Percentiles rank a stretch among this genome's conserved stretches.
phyloP scores from a whole-genome alignment of 1,140 invertebrate genomes.

The Sitobion miscanthi region DNA sequence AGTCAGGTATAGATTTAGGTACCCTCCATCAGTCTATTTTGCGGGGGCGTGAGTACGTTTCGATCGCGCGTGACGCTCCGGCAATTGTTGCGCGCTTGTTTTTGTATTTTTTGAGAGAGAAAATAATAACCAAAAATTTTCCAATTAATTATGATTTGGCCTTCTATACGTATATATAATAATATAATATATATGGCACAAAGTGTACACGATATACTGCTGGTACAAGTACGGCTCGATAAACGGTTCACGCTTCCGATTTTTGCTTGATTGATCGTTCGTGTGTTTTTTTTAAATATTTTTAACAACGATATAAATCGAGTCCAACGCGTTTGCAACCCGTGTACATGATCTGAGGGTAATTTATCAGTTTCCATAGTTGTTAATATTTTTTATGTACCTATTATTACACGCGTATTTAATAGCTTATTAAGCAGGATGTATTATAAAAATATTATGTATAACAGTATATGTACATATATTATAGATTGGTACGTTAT shows the following conservation, averaged over 20 bases:
- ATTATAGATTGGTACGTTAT: background rate
- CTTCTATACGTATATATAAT: background rate
- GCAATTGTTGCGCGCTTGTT: background rate
- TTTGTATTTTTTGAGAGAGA: background rate
- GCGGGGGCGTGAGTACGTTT: background rate
- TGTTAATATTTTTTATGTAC: background rate
- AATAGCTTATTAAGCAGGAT: background rate
- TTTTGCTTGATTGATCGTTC: background rate
- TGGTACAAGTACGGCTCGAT: background rate
- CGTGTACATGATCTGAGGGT: background rate
- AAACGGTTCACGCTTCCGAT: background rate
- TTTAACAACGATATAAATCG: conserved; percentile 6
- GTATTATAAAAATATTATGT: background rate
- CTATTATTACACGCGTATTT: background rate
- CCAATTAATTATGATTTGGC: background rate
- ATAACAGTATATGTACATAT: background rate
- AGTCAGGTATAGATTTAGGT: background rate
- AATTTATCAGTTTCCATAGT: background rate
- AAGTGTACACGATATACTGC: background rate
- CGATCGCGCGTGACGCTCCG: background rate
- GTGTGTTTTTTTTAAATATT: background rate
- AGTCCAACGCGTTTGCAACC: background rate
- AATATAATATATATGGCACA: background rate
- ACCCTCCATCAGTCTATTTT: background rate
- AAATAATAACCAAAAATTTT: background rate